Base-by-base conservation (phyloP, 2,113 vertebrate genomes). In the Nibea coibor region DNA sequence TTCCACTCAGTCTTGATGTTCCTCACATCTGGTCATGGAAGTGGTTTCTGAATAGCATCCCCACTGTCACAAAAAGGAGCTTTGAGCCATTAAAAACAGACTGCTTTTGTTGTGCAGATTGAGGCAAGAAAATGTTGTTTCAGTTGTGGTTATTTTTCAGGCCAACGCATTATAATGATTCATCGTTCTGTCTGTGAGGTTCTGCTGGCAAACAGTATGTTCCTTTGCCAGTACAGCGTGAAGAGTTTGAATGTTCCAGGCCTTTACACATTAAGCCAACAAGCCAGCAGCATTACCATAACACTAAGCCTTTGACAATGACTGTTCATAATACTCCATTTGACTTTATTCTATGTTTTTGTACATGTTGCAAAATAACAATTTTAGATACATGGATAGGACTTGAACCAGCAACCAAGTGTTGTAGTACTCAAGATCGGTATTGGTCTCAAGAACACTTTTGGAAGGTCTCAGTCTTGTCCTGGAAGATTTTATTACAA, bases 101-200 rank as follows among this genome's bases (percentile, higher is more conserved):
- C 56, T 22, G 47, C 16, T 68, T 69, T 39, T 39, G 35, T 39
- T 68, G 70, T 53, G 43, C 26, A 16, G 59, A 48, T 5, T 48
- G 51, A 53, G 62, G 54, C 14, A 19, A 1, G 7, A 56, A 74
- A 26, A 51, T 64, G 59, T 39, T 19, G 58, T 12, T 24, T 70
- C n/a, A 22, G 39, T 10, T 24, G 53, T 67, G 72, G 48, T 65
- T 66, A 24, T 77, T 66, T 72, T 67, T 53, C 72, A 70, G 26
- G 61, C 50, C 50, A 56, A 56, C 20, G 72, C 67, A 66, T 77
- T 77, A 20, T 39, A 56, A 22, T 67, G 74, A 78, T 24, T 72
- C 59, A 72, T 66, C 5, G 2, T 17, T 35, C 64, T 63, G 12
- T 70, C 31, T 11, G 53, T 57, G 26, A 72, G 14, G 28, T 31